Evolutionary conservation across 1,140 invertebrate species (phyloP).

Genomic region (Trialeurodes vaporariorum): DNA sequence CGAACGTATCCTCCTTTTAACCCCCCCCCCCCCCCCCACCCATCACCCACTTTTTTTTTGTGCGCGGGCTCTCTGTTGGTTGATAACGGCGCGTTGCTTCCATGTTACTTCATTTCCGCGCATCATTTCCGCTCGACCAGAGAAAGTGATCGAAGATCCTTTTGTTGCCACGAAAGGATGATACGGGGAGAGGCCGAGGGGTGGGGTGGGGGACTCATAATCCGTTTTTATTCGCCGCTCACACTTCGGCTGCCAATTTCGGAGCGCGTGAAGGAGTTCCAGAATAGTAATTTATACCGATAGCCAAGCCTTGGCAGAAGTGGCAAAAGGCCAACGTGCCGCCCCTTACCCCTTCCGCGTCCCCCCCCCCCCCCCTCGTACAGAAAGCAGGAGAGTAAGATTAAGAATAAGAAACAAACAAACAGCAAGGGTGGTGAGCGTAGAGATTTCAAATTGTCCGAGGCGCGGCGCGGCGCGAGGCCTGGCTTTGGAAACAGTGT

Average conservation of each 20-base stretch:
- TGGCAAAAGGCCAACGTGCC: neutral
- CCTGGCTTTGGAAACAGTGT: no score
- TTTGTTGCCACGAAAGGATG: no score
- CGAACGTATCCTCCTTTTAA: no score
- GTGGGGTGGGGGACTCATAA: neutral
- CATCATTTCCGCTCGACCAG: neutral
- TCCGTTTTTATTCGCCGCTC: neutral
- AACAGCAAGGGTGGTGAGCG: neutral
- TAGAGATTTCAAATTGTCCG: neutral
- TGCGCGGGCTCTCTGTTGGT: no score
- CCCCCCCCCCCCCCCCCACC: no score
- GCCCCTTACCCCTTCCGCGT: no score
- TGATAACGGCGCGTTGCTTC: no score
- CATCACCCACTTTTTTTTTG: no score
- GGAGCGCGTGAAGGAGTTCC: neutral
- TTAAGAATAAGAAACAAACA: neutral
- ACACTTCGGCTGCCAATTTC: neutral
- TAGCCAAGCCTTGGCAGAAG: neutral
- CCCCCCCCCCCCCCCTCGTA: no score
- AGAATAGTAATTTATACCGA: neutral
- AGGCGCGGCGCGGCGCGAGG: neutral
- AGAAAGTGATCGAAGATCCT: no score
- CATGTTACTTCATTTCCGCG: neutral
- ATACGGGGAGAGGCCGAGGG: no score
- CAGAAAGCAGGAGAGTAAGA: no score